Evolutionary conservation across 2,888 invertebrate genomes (phyloP).

Genomic region (Abrostola tripartita): DNA sequence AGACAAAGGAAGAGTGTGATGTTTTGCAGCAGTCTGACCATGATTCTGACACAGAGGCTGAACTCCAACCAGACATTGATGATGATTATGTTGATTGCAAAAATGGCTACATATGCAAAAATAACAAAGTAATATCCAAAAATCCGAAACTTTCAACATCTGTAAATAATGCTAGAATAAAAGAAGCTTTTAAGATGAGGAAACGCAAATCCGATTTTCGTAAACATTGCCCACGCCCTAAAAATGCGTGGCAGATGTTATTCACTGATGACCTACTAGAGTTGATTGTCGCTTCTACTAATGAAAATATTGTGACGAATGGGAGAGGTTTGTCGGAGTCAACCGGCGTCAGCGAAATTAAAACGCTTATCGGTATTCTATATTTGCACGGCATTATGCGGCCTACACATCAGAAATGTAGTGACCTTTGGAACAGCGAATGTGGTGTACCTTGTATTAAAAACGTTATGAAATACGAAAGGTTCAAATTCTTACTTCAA

Average conservation of each 20-base stretch:
- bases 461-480: conserved; percentile 75
- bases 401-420: conserved; percentile 75
- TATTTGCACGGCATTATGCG: conserved; percentile 82
- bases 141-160: conserved; percentile 64
- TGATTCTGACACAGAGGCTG: conserved; percentile 79
- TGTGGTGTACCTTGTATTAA: conserved; percentile 73
- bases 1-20: conserved; percentile 79
- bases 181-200: conserved; percentile 61
- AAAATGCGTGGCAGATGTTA: conserved; percentile 79
- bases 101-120: conserved; percentile 75
- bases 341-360: conserved; percentile 76
- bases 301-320: conserved; percentile 73
- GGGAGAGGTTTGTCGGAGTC: conserved; percentile 52
- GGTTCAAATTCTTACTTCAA: conserved; percentile 78
- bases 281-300: conserved; percentile 78
- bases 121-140: conserved; percentile 69
- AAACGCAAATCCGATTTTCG: conserved; percentile 63
- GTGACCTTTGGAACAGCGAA: conserved; percentile 79
- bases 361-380: conserved; percentile 79
- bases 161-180: conserved; percentile 61
- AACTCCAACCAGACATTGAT: conserved; percentile 70
- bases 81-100: conserved; percentile 70
- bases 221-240: conserved; percentile 69
- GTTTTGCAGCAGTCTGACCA: conserved; percentile 79
- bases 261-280: conserved; percentile 81